Evolutionary conservation across 2,797 vertebrate genomes (phyloP).

Genomic region (Prunella strophiata): DNA sequence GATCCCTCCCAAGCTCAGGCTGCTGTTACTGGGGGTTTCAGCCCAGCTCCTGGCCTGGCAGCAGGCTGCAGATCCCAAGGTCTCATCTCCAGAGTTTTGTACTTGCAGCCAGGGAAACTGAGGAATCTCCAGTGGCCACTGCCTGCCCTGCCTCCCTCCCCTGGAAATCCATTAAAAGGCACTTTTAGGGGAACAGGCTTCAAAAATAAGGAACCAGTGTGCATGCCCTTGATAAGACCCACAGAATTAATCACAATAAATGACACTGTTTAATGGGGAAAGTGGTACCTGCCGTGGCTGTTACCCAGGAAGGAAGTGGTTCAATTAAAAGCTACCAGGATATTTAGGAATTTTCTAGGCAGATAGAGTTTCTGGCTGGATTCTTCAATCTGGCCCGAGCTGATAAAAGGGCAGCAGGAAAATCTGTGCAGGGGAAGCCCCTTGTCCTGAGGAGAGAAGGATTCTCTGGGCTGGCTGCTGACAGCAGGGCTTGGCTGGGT

Average conservation of each 20-base stretch:
- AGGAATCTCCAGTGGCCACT: not conserved
- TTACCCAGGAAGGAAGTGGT: not conserved
- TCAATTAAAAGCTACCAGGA: not conserved
- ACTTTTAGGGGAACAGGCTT: not conserved
- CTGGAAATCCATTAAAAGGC: not conserved
- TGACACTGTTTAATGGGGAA: constrained; percentile 8
- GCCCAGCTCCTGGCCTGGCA: not conserved
- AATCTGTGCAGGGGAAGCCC: not conserved
- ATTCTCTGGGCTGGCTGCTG: not conserved
- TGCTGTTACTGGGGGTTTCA: rapidly evolving
- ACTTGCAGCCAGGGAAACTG: not conserved
- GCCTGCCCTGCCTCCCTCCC: not conserved
- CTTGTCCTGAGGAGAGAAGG: not conserved
- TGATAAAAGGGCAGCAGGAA: constrained; percentile 9
- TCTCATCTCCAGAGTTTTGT: not conserved
- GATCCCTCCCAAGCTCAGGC: not conserved
- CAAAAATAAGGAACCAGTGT: not conserved
- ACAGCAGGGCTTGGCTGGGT: not conserved
- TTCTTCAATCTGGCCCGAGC: not conserved
- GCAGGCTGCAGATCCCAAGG: not conserved
- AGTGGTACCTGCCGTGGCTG: not conserved
- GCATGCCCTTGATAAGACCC: not conserved
- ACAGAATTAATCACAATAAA: constrained; percentile 13
- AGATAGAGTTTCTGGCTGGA: not conserved
- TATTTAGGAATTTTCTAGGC: not conserved